These are phyloP conservation scores for Antechinus flavipes DNA, from an alignment of 2,113 vertebrate genomes.

Conservation along the genomic window DNA sequence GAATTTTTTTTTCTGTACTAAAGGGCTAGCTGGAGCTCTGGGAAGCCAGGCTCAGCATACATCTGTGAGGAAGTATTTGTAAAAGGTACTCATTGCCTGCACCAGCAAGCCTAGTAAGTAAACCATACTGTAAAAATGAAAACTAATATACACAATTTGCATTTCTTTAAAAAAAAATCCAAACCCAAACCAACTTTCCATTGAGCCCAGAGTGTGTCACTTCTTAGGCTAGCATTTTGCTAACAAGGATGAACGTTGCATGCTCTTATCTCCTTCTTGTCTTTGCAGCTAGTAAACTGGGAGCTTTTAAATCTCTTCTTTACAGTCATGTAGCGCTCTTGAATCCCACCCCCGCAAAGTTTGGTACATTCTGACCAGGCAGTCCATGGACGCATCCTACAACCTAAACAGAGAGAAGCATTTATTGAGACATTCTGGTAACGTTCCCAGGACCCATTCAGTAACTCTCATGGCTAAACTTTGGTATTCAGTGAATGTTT, in stretches of 20 bases:
- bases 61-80: slow-evolving; percentile 80
- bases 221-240: slow-evolving; percentile 76
- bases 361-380: slow-evolving; percentile 97
- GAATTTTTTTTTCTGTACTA: slow-evolving; percentile 73
- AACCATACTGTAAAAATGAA: slow-evolving; percentile 86
- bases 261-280: slow-evolving; percentile 98
- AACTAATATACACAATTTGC: slow-evolving; percentile 84
- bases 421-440: background rate
- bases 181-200: slow-evolving; percentile 86
- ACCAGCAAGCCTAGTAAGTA: slow-evolving; percentile 85
- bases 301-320: slow-evolving; percentile 96
- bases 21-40: slow-evolving; percentile 77
- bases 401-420: slow-evolving; percentile 84
- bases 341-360: slow-evolving; percentile 95
- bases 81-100: slow-evolving; percentile 82
- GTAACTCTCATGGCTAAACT: background rate
- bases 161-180: slow-evolving; percentile 82
- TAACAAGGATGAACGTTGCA: slow-evolving; percentile 98
- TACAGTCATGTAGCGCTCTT: slow-evolving; percentile 96
- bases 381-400: slow-evolving; percentile 97
- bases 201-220: slow-evolving; percentile 84
- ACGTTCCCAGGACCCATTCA: background rate
- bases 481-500: background rate
- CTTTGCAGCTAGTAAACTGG: slow-evolving; percentile 96
- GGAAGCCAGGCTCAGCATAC: slow-evolving; percentile 70